phyloP scores from a whole-genome alignment of 1,140 invertebrate species.

The Dolichoris vasculosae region DNA sequence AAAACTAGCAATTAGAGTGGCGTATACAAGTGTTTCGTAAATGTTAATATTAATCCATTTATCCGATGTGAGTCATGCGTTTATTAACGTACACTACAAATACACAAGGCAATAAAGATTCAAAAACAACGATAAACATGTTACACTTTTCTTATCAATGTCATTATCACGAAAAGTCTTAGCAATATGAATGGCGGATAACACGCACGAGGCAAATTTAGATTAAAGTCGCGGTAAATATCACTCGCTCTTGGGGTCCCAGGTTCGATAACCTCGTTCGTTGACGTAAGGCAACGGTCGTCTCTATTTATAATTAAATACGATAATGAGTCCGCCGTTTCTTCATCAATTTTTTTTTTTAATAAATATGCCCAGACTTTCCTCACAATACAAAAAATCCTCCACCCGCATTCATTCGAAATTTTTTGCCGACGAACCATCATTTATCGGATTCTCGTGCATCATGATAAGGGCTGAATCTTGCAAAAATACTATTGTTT shows the following conservation, averaged over 20 bases:
- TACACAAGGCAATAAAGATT: background rate
- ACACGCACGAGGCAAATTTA: too few relatives aligned
- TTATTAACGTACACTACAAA: background rate
- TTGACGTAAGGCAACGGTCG: background rate
- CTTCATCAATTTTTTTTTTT: too few relatives aligned
- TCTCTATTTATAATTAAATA: background rate
- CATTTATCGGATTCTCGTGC: too few relatives aligned
- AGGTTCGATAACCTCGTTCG: background rate
- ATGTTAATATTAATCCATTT: too few relatives aligned
- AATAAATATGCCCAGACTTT: too few relatives aligned
- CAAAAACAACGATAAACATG: background rate
- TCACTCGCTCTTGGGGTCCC: background rate
- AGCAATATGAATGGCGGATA: background rate
- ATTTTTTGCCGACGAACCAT: too few relatives aligned
- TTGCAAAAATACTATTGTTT: too few relatives aligned
- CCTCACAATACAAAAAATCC: too few relatives aligned
- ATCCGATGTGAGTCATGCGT: background rate
- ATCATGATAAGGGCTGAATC: too few relatives aligned
- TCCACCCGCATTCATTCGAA: too few relatives aligned
- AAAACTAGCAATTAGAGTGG: too few relatives aligned
- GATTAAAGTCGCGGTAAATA: background rate
- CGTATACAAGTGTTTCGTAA: too few relatives aligned
- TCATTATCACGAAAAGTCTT: background rate
- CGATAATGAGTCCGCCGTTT: background rate
- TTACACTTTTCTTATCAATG: background rate